phyloP scores from a whole-genome alignment of 2,888 invertebrate genomes.

The Volucella bombylans region DNA sequence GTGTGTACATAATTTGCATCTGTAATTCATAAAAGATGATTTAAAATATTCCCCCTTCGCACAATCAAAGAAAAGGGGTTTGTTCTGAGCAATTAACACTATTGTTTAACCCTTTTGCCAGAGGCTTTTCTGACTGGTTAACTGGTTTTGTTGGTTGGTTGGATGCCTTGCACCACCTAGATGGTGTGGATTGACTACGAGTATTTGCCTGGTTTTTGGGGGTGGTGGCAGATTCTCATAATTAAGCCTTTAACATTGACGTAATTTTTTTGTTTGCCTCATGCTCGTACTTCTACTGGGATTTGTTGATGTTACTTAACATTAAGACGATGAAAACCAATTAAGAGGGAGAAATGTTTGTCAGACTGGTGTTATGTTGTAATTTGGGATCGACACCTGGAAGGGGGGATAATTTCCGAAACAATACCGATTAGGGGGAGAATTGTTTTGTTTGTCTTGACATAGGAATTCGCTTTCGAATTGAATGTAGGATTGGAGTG shows the following conservation, averaged over 20 bases:
- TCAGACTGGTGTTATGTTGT: conserved; percentile 66
- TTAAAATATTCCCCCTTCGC: conserved; percentile 6
- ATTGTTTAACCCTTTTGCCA: conserved; percentile 64
- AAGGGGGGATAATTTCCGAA: conserved; percentile 52
- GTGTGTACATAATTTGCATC: conserved; percentile 51
- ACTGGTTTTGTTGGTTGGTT: too few relatives aligned
- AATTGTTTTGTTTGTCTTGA: conserved; percentile 56
- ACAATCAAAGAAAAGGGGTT: conserved; percentile 38
- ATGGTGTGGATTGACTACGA: conserved; percentile 4
- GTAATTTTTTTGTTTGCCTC: conserved; percentile 29
- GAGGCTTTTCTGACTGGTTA: conserved; percentile 3
- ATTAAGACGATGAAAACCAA: conserved; percentile 46
- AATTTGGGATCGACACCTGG: conserved; percentile 71
- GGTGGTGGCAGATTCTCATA: conserved; percentile 34
- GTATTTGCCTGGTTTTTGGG: neutral
- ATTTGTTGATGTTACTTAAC: conserved; percentile 49
- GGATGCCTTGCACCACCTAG: neutral
- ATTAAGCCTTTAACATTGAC: conserved; percentile 56
- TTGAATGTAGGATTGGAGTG: neutral
- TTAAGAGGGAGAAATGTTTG: conserved; percentile 54
- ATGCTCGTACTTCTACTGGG: neutral
- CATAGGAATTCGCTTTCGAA: neutral
- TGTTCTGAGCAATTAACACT: conserved; percentile 70
- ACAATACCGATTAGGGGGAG: conserved; percentile 40
- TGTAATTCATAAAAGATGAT: conserved; percentile 66